These are phyloP conservation scores for Thaumetopoea pityocampa DNA, from an alignment of 1,140 invertebrate species.

Conservation along the genomic window DNA sequence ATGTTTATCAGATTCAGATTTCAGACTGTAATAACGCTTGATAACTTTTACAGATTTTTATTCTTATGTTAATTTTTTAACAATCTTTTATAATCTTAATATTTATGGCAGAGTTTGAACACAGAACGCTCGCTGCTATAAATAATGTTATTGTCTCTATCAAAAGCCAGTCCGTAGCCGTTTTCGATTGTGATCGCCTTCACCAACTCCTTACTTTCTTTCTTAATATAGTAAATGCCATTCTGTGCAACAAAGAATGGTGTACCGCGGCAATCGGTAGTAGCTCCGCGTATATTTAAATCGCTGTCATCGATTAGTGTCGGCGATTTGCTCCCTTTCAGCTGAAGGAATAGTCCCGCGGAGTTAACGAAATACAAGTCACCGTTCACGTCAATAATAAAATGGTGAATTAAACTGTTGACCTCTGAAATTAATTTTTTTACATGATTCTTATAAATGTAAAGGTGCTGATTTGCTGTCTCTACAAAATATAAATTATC, in stretches of 20 bases:
- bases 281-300: conserved; percentile 28
- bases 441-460: conserved; percentile 20
- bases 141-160: conserved; percentile 39
- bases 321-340: conserved; percentile 18
- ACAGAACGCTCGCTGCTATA: conserved; percentile 38
- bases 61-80: no score
- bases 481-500: conserved; percentile 39
- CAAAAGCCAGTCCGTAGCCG: conserved; percentile 40
- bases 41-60: no score
- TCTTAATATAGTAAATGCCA: conserved; percentile 35
- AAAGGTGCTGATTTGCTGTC: conserved; percentile 33
- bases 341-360: conserved; percentile 25
- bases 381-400: conserved; percentile 24
- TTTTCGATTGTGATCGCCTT: conserved; percentile 26
- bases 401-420: conserved; percentile 38
- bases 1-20: no score
- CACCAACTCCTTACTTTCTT: conserved; percentile 14
- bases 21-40: no score
- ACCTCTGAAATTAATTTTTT: conserved; percentile 19
- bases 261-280: conserved; percentile 24
- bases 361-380: conserved; percentile 35
- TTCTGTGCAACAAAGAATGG: conserved; percentile 32
- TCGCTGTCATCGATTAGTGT: conserved; percentile 17
- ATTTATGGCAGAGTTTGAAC: conserved; percentile 20
- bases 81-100: no score